phyloP scores from a whole-genome alignment of 2,888 invertebrate species.

The Cosmorhoe ocellata region DNA sequence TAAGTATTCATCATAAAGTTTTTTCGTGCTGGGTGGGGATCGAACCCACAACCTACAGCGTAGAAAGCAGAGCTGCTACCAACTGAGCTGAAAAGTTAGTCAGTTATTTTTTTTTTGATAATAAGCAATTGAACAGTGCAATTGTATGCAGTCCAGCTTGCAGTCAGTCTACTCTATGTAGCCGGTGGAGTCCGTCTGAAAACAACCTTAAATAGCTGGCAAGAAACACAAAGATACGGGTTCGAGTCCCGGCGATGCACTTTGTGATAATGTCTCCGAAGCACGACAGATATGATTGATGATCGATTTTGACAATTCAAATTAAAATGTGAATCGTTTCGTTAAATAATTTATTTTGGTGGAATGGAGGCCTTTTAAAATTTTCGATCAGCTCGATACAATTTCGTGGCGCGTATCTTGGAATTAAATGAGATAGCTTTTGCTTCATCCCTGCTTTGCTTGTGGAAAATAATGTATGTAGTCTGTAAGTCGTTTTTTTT shows the following conservation, averaged over 20 bases:
- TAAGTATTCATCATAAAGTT: too few relatives aligned
- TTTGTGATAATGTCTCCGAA: constrained; percentile 62
- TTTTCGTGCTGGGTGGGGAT: too few relatives aligned
- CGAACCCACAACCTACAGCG: too few relatives aligned
- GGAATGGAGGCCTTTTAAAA: constrained; percentile 51
- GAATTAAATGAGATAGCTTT: constrained; percentile 12
- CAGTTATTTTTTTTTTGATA: too few relatives aligned
- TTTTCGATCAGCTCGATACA: constrained; percentile 48
- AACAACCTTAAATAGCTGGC: constrained; percentile 27
- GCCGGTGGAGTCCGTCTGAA: constrained; percentile 5
- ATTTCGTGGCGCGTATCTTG: constrained; percentile 45
- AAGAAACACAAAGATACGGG: constrained; percentile 47
- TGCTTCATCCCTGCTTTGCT: constrained; percentile 3
- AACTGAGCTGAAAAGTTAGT: too few relatives aligned
- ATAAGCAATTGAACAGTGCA: neutral
- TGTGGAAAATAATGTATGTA: too few relatives aligned
- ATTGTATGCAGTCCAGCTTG: too few relatives aligned
- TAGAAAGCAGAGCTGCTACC: too few relatives aligned
- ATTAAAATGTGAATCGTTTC: constrained; percentile 70
- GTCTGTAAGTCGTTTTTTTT: too few relatives aligned
- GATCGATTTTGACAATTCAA: constrained; percentile 64
- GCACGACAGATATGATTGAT: constrained; percentile 72
- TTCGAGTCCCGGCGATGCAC: constrained; percentile 53
- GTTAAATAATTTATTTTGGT: constrained; percentile 70
- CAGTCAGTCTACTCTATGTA: neutral